Evolutionary conservation across 2,113 vertebrate genomes (phyloP), one percentile per base, ranked within the genome.

Genomic region (Daboia siamensis): DNA sequence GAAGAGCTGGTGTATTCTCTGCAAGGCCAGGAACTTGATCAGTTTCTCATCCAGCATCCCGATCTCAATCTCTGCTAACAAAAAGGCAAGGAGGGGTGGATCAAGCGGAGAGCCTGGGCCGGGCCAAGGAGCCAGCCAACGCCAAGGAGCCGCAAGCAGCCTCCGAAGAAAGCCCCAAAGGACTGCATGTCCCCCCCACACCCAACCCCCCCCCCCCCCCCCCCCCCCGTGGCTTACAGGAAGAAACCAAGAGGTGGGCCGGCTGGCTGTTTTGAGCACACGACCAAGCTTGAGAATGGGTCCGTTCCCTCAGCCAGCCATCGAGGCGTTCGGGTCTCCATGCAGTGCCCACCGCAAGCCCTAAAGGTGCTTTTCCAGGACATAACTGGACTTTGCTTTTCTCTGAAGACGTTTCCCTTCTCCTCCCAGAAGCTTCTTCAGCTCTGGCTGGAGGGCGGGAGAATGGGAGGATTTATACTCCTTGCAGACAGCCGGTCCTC

Each of bases 1-100:
- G 95, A 99, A 99, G 91, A 99, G 98, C 98, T 98, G 98, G 97
- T 99, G 98, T 97, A 99, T 99, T 98, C 99, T 98, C 97, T 99
- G 99, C 98, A 98, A 98, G 95, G 99, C 99, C 97, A 99, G 97
- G 96, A 99, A 98, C 96, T 98, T 99, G 97, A 99, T 98, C 98
- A 99, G 97, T 95, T 99, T 98, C 96, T 98, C 97, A 87, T 99
- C 99, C 96, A 99, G 97, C 97, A 98, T 98, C 97, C 98, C 98
- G 96, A 99, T 97, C 97, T 99, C 98, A 90, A 99, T 98, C 94
- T 98, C 99, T 99, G 97, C 94, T 92, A 94, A 95, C 90, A 97
- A 97, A 94, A 95, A 97, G 97, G 97, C 95, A 96, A 90, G 5
- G 56, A n/a, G n/a, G 10, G 89, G 93, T 52, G 90, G 85, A 91